Base-by-base conservation (phyloP, 2,113 vertebrate species). In the Rhinolophus ferrumequinum region DNA sequence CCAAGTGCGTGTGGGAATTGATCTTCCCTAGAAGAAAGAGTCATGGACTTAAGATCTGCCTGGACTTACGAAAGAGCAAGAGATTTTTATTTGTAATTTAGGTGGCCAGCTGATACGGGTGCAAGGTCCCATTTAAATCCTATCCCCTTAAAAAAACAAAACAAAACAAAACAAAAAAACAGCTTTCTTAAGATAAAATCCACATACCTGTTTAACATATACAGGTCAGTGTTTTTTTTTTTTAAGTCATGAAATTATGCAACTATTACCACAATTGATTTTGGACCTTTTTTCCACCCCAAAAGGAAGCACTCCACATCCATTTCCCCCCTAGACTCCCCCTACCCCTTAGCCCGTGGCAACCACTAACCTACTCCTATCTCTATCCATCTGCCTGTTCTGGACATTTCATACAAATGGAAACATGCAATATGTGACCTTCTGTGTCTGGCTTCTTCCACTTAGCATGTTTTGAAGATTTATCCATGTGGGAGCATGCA, bases 401-500 rank as follows among this genome's bases (percentile, higher is more conserved):
- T 56, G 54, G 44, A n/a, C 19, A 10, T 10, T 73, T 21, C 2
- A 0, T 8, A 26, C 66, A n/a, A 24, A 22, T 41, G 15, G 87
- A 28, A 80, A 58, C 21, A 3, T 12, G 3, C 3, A 30, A 8
- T 13, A 2, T 19, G 24, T 56, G 69, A n/a, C 26, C 35, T 18
- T 50, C 62, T 30, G 14, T 44, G 56, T 28, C 38, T 19, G 33
- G n/a, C 52, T 54, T 30, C 60, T 62, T 72, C 1, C 19, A 24
- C 54, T 73, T 33, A 3, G 44, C 24, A 0, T 2, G 38, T 35
- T 79, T 44, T 72, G 18, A 24, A 13, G 72, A 35, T 33, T 35
- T 22, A 1, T 56, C 16, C n/a, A 0, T 1, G 26, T 13, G 2
- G 15, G 13, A 22, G 2, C 4, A 0, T 5, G n/a, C 13, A 0